Evolutionary conservation across 2,888 invertebrate genomes (phyloP).

Genomic region (Dolichopus griseipennis): DNA sequence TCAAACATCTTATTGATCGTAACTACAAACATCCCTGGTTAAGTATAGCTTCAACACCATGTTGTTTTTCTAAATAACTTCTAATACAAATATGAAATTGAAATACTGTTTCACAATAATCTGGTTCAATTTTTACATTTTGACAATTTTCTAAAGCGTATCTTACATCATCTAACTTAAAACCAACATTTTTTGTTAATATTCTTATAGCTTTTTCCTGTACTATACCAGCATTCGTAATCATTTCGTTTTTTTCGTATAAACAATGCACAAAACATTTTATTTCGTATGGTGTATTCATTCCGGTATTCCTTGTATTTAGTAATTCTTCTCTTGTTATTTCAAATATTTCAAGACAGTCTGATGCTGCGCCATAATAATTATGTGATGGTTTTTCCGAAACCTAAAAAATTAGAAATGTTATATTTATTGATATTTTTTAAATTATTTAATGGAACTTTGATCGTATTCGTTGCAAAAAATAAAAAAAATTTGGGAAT

Average conservation of each 20-base stretch:
- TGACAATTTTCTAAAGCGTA: background rate
- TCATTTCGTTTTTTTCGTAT: slow-evolving; percentile 19
- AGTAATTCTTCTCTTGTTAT: background rate
- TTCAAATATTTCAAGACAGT: background rate
- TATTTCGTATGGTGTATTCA: background rate
- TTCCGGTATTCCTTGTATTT: background rate
- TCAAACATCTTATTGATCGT: too few relatives aligned
- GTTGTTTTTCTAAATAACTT: background rate
- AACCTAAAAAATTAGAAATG: background rate
- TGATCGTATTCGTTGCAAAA: too few relatives aligned
- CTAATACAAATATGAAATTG: slow-evolving; percentile 13
- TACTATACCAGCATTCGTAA: slow-evolving; percentile 11
- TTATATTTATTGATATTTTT: too few relatives aligned
- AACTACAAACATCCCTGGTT: background rate
- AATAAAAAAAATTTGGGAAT: too few relatives aligned
- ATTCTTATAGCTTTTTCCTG: slow-evolving; percentile 11
- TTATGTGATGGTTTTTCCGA: background rate
- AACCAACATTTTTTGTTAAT: background rate
- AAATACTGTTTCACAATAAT: slow-evolving; percentile 15
- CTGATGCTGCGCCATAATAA: background rate
- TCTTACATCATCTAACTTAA: background rate
- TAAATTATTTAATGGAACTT: too few relatives aligned
- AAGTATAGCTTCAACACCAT: slow-evolving; percentile 14
- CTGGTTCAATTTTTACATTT: background rate
- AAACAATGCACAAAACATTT: slow-evolving; percentile 22